Conservation (phyloP, 1,140 invertebrate genomes). For the Scaptomyza pallida region DNA sequence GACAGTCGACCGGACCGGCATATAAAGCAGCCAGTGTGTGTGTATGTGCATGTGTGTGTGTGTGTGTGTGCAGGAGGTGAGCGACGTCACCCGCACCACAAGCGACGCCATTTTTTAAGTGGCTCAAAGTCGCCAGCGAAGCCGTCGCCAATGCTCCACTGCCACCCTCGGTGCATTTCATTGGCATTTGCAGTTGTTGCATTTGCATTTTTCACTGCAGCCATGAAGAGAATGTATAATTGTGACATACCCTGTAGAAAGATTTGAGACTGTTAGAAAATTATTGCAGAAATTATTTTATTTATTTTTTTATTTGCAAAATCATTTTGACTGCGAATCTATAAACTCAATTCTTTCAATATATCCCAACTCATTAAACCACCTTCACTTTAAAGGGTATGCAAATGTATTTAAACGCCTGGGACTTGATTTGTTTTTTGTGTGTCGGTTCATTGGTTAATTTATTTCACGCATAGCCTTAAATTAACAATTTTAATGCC, state of each 20-base stretch:
- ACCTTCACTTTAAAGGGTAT: conserved; percentile 22
- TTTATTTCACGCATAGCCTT: conserved; percentile 74
- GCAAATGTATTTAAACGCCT: conserved; percentile 28
- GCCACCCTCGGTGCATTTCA: conserved; percentile 40
- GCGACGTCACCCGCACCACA: conserved; percentile 50
- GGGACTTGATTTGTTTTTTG: conserved; percentile 16
- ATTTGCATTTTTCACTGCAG: conserved; percentile 26
- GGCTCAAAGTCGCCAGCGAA: conserved; percentile 24
- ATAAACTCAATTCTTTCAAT: too few relatives aligned
- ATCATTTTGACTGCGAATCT: too few relatives aligned
- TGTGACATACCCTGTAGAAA: neutral
- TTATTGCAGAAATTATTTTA: neutral
- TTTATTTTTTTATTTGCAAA: too few relatives aligned
- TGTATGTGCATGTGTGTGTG: neutral
- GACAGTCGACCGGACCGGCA: conserved; percentile 52
- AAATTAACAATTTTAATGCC: conserved; percentile 81
- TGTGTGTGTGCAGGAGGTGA: neutral
- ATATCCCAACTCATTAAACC: too few relatives aligned
- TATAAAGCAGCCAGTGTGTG: conserved; percentile 63
- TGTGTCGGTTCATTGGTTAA: conserved; percentile 69
- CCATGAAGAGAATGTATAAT: neutral
- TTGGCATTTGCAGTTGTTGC: conserved; percentile 27
- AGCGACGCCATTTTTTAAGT: conserved; percentile 57
- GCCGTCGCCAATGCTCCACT: conserved; percentile 9
- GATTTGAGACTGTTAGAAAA: neutral